Evolutionary conservation across 2,888 invertebrate genomes (phyloP).

Genomic region (Ommatoiulus sabulosus): DNA sequence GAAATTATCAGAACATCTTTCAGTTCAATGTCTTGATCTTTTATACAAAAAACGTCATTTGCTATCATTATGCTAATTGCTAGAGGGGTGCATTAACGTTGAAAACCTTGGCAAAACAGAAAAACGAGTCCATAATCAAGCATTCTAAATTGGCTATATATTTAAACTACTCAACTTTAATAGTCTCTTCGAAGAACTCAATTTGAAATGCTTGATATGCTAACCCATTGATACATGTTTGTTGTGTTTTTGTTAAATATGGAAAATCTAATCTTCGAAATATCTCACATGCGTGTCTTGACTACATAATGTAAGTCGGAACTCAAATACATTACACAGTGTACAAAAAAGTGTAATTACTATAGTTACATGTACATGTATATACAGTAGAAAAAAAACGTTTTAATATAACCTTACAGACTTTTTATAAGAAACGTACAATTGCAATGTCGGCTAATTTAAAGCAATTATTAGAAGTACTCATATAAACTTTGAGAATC

Average conservation of each 20-base stretch:
- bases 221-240: not conserved
- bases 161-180: not conserved
- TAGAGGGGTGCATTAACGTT: not conserved
- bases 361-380: too few relatives aligned
- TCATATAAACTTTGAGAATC: too few relatives aligned
- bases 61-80: slow-evolving; percentile 6
- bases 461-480: too few relatives aligned
- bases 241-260: not conserved
- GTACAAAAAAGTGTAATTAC: too few relatives aligned
- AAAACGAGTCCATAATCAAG: slow-evolving; percentile 3
- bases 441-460: too few relatives aligned
- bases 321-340: too few relatives aligned
- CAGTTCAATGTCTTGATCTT: not conserved
- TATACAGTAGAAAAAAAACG: too few relatives aligned
- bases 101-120: not conserved
- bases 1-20: not conserved
- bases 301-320: not conserved
- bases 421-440: too few relatives aligned
- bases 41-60: not conserved
- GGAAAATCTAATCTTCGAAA: not conserved
- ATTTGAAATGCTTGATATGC: not conserved
- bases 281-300: not conserved
- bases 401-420: too few relatives aligned
- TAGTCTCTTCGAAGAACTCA: not conserved
- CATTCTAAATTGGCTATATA: not conserved